Evolutionary conservation across 2,113 vertebrate genomes (phyloP).

Genomic region (Seriola rivoliana): DNA sequence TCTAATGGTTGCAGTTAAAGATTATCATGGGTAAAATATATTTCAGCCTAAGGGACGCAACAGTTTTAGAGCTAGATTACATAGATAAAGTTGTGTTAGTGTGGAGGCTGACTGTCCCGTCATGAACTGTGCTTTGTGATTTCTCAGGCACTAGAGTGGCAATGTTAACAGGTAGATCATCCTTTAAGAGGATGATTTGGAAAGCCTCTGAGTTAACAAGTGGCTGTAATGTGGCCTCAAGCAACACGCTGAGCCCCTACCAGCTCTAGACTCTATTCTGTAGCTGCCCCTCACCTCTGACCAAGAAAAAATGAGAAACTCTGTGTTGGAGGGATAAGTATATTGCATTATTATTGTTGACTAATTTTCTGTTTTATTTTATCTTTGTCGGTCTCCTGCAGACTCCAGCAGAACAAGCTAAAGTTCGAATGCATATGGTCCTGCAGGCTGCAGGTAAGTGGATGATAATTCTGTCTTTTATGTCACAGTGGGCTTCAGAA

Average conservation of each 20-base stretch:
- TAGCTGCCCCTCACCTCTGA: neutral
- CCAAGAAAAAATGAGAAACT: neutral
- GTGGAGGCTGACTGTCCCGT: conserved; percentile 28
- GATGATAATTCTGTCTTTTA: neutral
- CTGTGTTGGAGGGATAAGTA: neutral
- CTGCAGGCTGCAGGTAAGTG: conserved; percentile 96
- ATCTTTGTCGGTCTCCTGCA: conserved; percentile 67
- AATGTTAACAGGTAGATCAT: conserved; percentile 23
- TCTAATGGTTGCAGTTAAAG: conserved; percentile 68
- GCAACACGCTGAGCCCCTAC: neutral
- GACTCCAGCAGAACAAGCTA: conserved; percentile 96
- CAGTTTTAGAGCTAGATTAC: conserved; percentile 46
- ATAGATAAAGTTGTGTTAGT: conserved; percentile 41
- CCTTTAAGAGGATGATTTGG: neutral
- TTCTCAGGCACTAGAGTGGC: conserved; percentile 17
- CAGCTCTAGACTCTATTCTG: neutral
- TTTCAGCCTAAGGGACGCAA: conserved; percentile 56
- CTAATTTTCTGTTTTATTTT: conserved; percentile 22
- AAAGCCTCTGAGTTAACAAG: conserved; percentile 6
- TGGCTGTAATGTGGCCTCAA: neutral
- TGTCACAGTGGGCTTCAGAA: neutral
- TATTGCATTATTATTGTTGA: neutral
- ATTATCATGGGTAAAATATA: conserved; percentile 71
- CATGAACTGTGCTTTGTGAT: conserved; percentile 38
- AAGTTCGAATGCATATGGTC: conserved; percentile 93